These are phyloP conservation scores for Apotomis capreana DNA, from an alignment of 2,888 invertebrate genomes.

Conservation along the genomic window DNA sequence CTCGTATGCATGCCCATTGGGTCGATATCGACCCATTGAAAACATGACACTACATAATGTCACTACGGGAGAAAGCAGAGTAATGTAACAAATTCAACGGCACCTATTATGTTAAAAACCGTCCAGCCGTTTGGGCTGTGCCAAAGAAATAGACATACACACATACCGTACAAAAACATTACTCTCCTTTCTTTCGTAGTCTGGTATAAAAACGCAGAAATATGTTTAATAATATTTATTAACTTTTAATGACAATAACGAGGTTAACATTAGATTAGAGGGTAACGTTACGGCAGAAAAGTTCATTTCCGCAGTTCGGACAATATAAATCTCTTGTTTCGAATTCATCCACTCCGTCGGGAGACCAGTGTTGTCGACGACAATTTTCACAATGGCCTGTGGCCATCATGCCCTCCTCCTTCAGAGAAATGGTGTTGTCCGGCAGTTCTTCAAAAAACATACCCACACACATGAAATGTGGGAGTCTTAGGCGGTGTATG, in stretches of 20 bases:
- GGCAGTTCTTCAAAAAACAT: slow-evolving; percentile 9
- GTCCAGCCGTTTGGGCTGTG: too few relatives aligned
- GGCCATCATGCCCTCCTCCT: slow-evolving; percentile 22
- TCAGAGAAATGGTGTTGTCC: neutral
- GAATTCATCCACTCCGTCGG: slow-evolving; percentile 3
- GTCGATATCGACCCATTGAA: too few relatives aligned
- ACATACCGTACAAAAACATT: too few relatives aligned
- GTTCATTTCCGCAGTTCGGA: slow-evolving; percentile 6
- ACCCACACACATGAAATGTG: slow-evolving; percentile 3
- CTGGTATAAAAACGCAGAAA: neutral
- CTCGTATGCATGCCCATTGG: too few relatives aligned
- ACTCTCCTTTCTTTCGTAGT: too few relatives aligned
- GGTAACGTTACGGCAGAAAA: neutral
- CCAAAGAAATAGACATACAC: too few relatives aligned
- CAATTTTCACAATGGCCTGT: slow-evolving; percentile 17
- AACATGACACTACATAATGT: too few relatives aligned
- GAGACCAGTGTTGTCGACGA: slow-evolving; percentile 11
- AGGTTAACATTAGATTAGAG: neutral
- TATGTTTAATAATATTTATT: neutral
- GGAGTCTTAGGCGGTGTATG: slow-evolving; percentile 12
- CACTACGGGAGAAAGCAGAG: too few relatives aligned
- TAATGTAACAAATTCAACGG: too few relatives aligned
- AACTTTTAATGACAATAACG: neutral
- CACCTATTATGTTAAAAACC: too few relatives aligned
- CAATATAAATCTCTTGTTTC: neutral